Percentiles rank a stretch among this genome's conserved stretches.
phyloP scores from a whole-genome alignment of 2,797 vertebrate genomes.

The Carapus acus region DNA sequence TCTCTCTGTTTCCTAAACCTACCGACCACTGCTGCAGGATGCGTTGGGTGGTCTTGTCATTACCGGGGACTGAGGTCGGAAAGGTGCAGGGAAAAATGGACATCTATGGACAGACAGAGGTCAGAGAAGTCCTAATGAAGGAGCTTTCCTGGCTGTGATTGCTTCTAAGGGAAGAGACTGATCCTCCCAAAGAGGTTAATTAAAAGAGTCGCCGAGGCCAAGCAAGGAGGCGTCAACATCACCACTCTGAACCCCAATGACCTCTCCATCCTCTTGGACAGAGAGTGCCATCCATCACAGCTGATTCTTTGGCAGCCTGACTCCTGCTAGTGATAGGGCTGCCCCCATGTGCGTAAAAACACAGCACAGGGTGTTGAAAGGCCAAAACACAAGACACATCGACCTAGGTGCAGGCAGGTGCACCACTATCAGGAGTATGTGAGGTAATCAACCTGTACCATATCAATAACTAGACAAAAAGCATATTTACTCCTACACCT shows the following conservation, averaged over 20 bases:
- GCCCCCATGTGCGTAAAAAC: constrained; percentile 49
- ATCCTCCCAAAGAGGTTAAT: constrained; percentile 65
- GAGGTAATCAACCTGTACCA: constrained; percentile 55
- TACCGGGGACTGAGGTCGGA: constrained; percentile 21
- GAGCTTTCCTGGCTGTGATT: constrained; percentile 51
- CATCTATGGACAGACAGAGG: constrained; percentile 33
- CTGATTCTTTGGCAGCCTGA: constrained; percentile 39
- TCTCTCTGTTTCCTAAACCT: neutral
- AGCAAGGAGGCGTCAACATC: constrained; percentile 59
- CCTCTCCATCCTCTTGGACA: constrained; percentile 46
- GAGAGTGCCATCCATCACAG: constrained; percentile 56
- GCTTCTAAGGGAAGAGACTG: constrained; percentile 43
- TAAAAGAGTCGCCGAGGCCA: constrained; percentile 52
- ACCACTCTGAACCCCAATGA: constrained; percentile 38
- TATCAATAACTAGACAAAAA: constrained; percentile 47
- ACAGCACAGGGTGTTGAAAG: constrained; percentile 35
- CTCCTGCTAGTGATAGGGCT: constrained; percentile 35
- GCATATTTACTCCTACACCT: constrained; percentile 30
- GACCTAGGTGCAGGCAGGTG: constrained; percentile 17
- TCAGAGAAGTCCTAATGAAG: constrained; percentile 55
- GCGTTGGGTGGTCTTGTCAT: constrained; percentile 21
- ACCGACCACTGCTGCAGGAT: constrained; percentile 3
- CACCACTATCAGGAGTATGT: constrained; percentile 35
- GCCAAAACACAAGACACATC: constrained; percentile 48
- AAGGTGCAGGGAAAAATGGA: constrained; percentile 21